phyloP scores from a whole-genome alignment of 2,888 invertebrate species.

The Ctena decussata region DNA sequence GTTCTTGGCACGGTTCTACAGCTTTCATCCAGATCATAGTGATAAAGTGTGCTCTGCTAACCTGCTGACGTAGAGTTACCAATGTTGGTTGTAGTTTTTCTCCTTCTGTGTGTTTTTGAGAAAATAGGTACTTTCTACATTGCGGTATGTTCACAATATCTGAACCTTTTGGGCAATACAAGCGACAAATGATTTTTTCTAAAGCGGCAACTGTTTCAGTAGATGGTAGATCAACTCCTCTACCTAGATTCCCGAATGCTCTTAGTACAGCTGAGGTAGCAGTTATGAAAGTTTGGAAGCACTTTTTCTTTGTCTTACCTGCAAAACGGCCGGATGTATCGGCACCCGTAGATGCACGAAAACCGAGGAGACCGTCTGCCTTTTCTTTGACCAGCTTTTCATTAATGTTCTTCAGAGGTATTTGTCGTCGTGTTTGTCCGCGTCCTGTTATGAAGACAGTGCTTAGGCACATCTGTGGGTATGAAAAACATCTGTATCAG shows the following conservation, averaged over 20 bases:
- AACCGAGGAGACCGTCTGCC: not conserved
- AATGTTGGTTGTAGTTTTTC: not conserved
- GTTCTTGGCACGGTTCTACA: not conserved
- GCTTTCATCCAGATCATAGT: conserved; percentile 6
- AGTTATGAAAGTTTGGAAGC: not conserved
- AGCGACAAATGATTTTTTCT: not conserved
- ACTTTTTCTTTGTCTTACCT: not conserved
- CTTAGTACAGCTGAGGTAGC: not conserved
- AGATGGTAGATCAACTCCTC: not conserved
- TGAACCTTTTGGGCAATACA: not conserved
- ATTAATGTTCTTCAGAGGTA: not conserved
- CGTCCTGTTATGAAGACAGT: conserved; percentile 9
- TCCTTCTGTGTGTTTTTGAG: not conserved
- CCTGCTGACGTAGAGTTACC: not conserved
- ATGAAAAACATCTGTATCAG: conserved; percentile 8
- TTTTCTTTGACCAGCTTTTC: not conserved
- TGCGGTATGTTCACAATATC: not conserved
- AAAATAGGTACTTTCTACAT: conserved; percentile 1
- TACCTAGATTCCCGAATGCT: not conserved
- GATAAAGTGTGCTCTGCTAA: not conserved
- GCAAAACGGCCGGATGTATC: conserved; percentile 2
- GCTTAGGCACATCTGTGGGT: not conserved
- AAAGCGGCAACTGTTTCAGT: not conserved
- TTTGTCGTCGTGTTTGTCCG: not conserved
- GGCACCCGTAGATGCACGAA: not conserved